Base-by-base conservation (phyloP, 2,797 vertebrate species). In the Crotalus adamanteus region DNA sequence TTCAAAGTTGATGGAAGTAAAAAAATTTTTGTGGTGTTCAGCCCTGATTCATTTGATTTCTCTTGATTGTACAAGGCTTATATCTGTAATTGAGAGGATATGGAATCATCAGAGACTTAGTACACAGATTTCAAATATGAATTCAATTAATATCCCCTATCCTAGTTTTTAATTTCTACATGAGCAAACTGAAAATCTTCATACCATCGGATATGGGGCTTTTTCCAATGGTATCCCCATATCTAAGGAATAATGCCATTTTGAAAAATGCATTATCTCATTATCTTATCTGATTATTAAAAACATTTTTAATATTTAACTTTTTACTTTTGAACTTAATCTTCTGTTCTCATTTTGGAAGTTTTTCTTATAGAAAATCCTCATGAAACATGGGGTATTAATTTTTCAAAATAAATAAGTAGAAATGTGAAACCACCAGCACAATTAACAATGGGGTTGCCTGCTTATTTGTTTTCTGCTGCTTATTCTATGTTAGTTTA, bases 401-500 rank as follows among this genome's bases (percentile, higher is more conserved):
- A 25, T 83, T 83, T 47, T 47, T 47, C 42, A 20, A 25, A 85
- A 86, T 59, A 73, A 91, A 86, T 60, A 28, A 85, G 3, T 60
- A 18, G 26, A 86, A 61, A 91, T 12, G 57, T 61, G 26, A 31
- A 20, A 63, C 2, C 28, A 55, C 6, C 25, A n/a, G 63, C 16
- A 31, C 28, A 59, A 16, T 61, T 31, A 47, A 83, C 37, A 83
- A 83, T 47, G 7, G 8, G 18, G 42, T 47, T 25, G 9, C 31
- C 53, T 61, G 56, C 51, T 53, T 11, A 11, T 78, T 91, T 53
- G 65, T 22, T 20, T 59, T 13, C 31, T 83, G 42, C 51, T n/a
- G 51, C 28, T 0, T 91, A n/a, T 93, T 91, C 55, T 47, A 85
- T 94, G 90, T 53, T 95, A 47, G 20, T 60, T 61, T 88, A 47